phyloP scores from a whole-genome alignment of 1,140 invertebrate genomes.

The Hirudo medicinalis region DNA sequence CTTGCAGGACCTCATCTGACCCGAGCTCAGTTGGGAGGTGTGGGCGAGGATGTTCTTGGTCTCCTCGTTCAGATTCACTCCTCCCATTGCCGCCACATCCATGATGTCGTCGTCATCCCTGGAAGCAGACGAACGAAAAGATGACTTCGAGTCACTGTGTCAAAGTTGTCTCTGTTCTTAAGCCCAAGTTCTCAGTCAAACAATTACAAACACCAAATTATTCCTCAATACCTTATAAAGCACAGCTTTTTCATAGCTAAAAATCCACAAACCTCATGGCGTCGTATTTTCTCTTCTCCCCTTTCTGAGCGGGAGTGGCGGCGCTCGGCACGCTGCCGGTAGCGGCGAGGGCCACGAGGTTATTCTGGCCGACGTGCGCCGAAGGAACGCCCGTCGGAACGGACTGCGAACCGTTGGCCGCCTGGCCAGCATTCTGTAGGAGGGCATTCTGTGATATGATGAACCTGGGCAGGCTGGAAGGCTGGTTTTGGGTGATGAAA shows the following conservation, averaged over 20 bases:
- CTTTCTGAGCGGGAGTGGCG: neutral
- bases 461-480: neutral
- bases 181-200: too few species aligned
- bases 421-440: neutral
- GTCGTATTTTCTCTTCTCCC: slow-evolving; percentile 12
- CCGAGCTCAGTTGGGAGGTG: slow-evolving; percentile 77
- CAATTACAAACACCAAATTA: too few species aligned
- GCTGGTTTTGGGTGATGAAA: neutral
- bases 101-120: slow-evolving; percentile 83
- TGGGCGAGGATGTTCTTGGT: slow-evolving; percentile 84
- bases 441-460: neutral
- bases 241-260: too few species aligned
- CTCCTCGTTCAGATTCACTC: slow-evolving; percentile 93
- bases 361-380: neutral
- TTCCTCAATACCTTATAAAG: too few species aligned
- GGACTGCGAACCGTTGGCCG: neutral
- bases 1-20: slow-evolving; percentile 86
- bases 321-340: neutral
- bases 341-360: neutral
- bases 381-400: neutral
- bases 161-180: too few species aligned
- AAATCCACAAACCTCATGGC: slow-evolving; percentile 6
- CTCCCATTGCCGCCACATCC: slow-evolving; percentile 96
- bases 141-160: too few species aligned
- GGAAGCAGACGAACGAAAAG: too few species aligned